Conservation (phyloP, 2,113 vertebrate genomes). For the Regulus satrapa region DNA sequence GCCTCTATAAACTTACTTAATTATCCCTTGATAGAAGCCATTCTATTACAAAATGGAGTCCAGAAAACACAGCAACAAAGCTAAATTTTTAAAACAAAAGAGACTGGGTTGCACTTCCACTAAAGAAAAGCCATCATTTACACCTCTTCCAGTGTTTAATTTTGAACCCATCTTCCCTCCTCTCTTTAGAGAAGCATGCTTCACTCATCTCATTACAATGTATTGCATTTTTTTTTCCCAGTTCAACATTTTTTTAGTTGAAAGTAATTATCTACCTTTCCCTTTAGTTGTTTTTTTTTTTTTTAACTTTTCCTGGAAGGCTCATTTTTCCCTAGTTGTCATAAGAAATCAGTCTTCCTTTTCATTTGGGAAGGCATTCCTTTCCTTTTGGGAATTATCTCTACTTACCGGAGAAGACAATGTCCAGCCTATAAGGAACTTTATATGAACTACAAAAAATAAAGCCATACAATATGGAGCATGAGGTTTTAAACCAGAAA, state of each 20-base stretch:
- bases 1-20: not conserved
- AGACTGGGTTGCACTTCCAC: not conserved
- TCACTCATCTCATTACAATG: not conserved
- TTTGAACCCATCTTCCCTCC: not conserved
- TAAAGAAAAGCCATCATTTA: not conserved
- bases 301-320: not conserved
- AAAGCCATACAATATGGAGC: not conserved
- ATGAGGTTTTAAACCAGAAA: not conserved
- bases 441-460: not conserved
- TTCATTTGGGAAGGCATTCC: no score
- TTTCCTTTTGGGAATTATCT: slow-evolving; percentile 4
- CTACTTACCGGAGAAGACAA: not conserved
- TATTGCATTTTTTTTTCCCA: not conserved
- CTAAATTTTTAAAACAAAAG: not conserved
- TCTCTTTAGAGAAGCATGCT: not conserved
- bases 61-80: not conserved
- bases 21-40: not conserved
- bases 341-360: not conserved
- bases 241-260: not conserved
- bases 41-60: not conserved
- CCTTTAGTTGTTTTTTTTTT: not conserved
- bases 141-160: not conserved
- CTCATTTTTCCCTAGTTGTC: not conserved
- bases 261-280: not conserved
- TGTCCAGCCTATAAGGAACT: not conserved